Evolutionary conservation across 2,888 invertebrate genomes (phyloP), one percentile per base, ranked within the genome.

Genomic region (Andrena chrysosceles): DNA sequence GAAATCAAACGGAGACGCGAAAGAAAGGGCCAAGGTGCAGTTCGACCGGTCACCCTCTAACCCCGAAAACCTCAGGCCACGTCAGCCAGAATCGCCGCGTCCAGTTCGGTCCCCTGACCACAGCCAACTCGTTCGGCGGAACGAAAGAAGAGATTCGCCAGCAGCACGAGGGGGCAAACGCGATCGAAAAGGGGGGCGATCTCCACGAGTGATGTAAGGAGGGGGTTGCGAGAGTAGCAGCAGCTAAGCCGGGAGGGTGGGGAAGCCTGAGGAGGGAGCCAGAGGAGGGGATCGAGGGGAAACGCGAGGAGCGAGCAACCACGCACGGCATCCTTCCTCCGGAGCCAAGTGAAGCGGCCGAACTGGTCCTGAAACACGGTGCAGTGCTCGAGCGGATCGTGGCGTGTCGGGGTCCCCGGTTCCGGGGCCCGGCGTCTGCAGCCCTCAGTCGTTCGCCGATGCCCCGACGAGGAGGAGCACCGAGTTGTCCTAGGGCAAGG

Each of bases 401-500:
- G 86, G 89, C 89, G 85, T 87, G 88, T 89, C 89, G 90, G 89
- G 56, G 90, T 85, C 86, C 85, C 89, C 84, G 86, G 88, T 88
- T 89, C 89, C 88, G 89, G 86, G 87, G 90, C 89, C 88, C 89
- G 90, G 81, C 87, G 88, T 88, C 87, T 88, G 90, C 90, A 88
- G 90, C 90, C 91, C 91, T 92, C 93, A 93, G 93, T 93, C 92
- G 92, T 89, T 91, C 92, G 92, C 91, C 90, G 93, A 90, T 90
- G 91, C 91, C 90, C 91, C 91, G 90, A 89, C 89, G 91, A 91
- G 91, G 88, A 90, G 89, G 92, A 90, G 87, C 90, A 86, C 82
- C 83, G 76, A 78, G 77, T 86, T 85, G 83, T 84, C 83, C 80
- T 85, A 84, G 84, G 81, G 77, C 82, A 88, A 85, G 85, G 74